Conservation (phyloP, 2,888 invertebrate species). For the Drosophila sordidapex region DNA sequence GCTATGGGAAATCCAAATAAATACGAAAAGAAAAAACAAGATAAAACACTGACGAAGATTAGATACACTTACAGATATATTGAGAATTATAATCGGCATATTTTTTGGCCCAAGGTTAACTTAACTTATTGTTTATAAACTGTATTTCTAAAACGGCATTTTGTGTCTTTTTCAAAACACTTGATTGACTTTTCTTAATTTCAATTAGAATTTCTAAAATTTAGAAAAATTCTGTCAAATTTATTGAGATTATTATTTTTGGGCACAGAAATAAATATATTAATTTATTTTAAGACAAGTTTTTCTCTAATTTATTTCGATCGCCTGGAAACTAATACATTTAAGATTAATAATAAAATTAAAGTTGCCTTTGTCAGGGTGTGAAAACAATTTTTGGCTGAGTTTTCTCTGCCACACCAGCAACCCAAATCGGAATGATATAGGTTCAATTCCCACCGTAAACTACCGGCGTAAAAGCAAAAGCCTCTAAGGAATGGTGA, state of each 20-base stretch:
- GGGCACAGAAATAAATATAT: neutral
- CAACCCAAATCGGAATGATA: constrained; percentile 29
- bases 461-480: constrained; percentile 7
- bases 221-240: accelerated
- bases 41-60: neutral
- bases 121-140: neutral
- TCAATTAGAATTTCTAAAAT: neutral
- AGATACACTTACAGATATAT: constrained; percentile 1
- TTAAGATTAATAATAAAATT: neutral
- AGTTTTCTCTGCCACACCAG: neutral
- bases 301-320: too few relatives aligned
- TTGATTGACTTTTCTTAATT: neutral
- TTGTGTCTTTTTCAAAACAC: neutral
- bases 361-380: neutral
- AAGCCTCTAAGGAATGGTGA: constrained; percentile 33
- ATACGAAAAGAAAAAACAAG: constrained; percentile 19
- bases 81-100: neutral
- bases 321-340: neutral
- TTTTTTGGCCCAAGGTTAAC: neutral
- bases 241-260: neutral
- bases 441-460: constrained; percentile 34
- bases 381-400: constrained; percentile 22
- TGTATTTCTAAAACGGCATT: neutral
- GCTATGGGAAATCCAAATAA: constrained; percentile 23
- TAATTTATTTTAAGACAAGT: neutral